Conservation (phyloP, 2,888 invertebrate species). For the Drosophila vallismaia region DNA sequence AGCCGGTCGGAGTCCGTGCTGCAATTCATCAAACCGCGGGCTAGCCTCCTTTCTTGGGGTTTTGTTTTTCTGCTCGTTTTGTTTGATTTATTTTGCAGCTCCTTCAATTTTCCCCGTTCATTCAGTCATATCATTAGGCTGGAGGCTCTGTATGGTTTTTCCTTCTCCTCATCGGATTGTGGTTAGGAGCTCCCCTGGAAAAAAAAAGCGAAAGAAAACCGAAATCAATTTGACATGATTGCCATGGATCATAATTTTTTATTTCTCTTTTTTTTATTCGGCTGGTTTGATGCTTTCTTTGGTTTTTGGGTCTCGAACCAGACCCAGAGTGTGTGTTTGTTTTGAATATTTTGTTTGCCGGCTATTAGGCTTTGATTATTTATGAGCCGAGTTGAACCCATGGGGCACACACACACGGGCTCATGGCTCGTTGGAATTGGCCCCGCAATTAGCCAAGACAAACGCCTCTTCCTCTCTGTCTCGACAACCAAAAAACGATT, state of each 20-base stretch:
- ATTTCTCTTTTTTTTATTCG: slow-evolving; percentile 28
- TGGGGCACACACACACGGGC: slow-evolving; percentile 18
- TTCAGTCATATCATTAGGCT: slow-evolving; percentile 35
- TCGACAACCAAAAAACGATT: slow-evolving; percentile 22
- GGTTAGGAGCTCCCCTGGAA: slow-evolving; percentile 13
- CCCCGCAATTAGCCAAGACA: slow-evolving; percentile 63
- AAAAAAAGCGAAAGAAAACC: slow-evolving; percentile 30
- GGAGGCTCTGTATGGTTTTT: slow-evolving; percentile 22
- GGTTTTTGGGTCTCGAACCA: slow-evolving; percentile 33
- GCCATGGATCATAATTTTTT: slow-evolving; percentile 72
- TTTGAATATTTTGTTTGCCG: slow-evolving; percentile 57
- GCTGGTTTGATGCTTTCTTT: slow-evolving; percentile 39
- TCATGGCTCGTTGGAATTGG: slow-evolving; percentile 63
- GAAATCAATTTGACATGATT: slow-evolving; percentile 78
- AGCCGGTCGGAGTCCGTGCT: slow-evolving; percentile 48
- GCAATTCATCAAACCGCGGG: slow-evolving; percentile 70
- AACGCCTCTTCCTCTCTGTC: slow-evolving; percentile 25
- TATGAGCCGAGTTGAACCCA: slow-evolving; percentile 49
- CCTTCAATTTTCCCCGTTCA: slow-evolving; percentile 59
- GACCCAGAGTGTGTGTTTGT: slow-evolving; percentile 37
- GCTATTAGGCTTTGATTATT: slow-evolving; percentile 66
- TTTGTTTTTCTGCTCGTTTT: slow-evolving; percentile 53
- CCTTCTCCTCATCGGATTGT: slow-evolving; percentile 29
- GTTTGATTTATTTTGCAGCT: slow-evolving; percentile 78
- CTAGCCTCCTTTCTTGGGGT: slow-evolving; percentile 13